These are phyloP conservation scores for Sebastes steindachneri DNA, from an alignment of 2,797 vertebrate genomes.

Conservation along the genomic window DNA sequence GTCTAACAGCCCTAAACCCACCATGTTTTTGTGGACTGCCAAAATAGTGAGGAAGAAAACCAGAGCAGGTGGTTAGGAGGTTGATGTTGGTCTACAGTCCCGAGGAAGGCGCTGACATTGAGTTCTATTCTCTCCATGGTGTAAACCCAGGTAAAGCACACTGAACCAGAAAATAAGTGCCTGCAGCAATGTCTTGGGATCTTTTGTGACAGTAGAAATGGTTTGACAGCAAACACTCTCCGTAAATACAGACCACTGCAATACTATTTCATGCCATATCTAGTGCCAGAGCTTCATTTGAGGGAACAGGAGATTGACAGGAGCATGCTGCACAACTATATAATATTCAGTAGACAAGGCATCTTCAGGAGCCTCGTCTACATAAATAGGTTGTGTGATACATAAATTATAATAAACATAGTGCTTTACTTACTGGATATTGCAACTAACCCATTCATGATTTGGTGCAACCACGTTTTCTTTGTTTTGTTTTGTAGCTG, in stretches of 20 bases:
- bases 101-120: not conserved
- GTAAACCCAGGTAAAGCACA: not conserved
- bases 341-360: not conserved
- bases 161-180: not conserved
- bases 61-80: not conserved
- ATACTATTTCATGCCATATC: not conserved
- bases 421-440: not conserved
- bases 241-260: not conserved
- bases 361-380: not conserved
- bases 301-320: not conserved
- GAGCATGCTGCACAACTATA: not conserved
- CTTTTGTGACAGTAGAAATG: not conserved
- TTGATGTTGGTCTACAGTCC: not conserved
- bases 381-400: not conserved
- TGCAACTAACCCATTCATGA: not conserved
- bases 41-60: not conserved
- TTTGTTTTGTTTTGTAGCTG: not conserved
- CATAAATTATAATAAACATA: not conserved
- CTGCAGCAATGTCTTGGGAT: not conserved
- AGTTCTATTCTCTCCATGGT: not conserved
- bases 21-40: not conserved
- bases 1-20: not conserved
- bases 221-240: not conserved
- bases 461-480: not conserved
- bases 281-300: not conserved